A percentile compares a stretch with the other conserved stretches of the same genome.
phyloP scores from a whole-genome alignment of 2,888 invertebrate species.

The Molorchus minor region DNA sequence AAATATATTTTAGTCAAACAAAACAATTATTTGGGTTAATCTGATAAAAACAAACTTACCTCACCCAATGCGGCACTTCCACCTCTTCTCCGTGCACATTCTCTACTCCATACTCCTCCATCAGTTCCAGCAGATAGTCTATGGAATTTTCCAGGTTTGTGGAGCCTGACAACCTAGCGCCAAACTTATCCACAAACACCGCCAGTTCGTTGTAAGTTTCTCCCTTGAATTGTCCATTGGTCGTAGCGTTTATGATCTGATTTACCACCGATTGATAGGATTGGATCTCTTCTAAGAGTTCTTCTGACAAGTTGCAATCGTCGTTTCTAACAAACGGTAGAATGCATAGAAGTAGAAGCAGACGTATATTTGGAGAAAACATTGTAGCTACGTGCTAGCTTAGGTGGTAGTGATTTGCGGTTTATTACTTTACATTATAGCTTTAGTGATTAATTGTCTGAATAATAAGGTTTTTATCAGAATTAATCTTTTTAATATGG shows the following conservation, averaged over 20 bases:
- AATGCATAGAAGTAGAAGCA: not conserved
- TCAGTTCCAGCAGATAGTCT: slow-evolving; percentile 65
- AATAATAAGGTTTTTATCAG: slow-evolving; percentile 2
- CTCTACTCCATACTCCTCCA: slow-evolving; percentile 64
- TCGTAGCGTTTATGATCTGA: slow-evolving; percentile 50
- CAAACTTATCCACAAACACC: slow-evolving; percentile 65
- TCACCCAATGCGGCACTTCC: slow-evolving; percentile 68
- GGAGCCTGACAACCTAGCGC: slow-evolving; percentile 65
- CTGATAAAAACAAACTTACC: slow-evolving; percentile 56
- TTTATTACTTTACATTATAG: not conserved
- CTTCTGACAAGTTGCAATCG: slow-evolving; percentile 62
- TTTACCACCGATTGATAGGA: slow-evolving; percentile 55
- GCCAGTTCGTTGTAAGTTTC: slow-evolving; percentile 60
- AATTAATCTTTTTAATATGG: slow-evolving; percentile 7
- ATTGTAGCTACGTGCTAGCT: slow-evolving; percentile 1
- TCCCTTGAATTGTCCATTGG: slow-evolving; percentile 52
- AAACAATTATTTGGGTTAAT: too few relatives aligned
- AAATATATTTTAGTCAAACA: not conserved
- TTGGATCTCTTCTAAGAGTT: slow-evolving; percentile 69
- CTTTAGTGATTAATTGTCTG: not conserved
- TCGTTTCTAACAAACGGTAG: slow-evolving; percentile 8
- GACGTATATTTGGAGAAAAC: not conserved
- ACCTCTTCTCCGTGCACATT: slow-evolving; percentile 79
- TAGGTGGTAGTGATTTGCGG: not conserved
- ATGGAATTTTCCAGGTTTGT: slow-evolving; percentile 66